Percentiles rank a stretch among this genome's conserved stretches.
These are phyloP conservation scores for Galendromus occidentalis DNA, from an alignment of 1,140 invertebrate genomes.

Conservation along the genomic window DNA sequence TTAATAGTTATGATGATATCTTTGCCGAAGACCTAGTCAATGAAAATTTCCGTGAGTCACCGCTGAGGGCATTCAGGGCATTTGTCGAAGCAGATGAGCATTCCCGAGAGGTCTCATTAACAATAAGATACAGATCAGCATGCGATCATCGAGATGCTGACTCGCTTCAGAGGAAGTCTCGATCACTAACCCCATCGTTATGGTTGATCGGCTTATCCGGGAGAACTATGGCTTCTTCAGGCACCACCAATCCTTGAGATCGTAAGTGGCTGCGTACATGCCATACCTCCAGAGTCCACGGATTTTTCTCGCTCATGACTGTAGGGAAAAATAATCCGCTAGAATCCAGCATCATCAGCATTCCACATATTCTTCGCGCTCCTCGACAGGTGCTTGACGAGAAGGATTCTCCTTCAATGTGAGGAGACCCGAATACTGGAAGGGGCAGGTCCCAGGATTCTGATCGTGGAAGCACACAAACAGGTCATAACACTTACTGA, in stretches of 20 bases:
- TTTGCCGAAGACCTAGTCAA: neutral
- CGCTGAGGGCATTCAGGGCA: neutral
- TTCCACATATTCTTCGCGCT: too few species aligned
- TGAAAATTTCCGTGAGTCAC: neutral
- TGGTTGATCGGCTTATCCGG: neutral
- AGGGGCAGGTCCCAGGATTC: too few species aligned
- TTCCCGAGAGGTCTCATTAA: neutral
- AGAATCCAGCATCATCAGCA: too few species aligned
- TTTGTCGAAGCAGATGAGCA: neutral
- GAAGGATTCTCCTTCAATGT: too few species aligned
- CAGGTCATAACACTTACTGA: too few species aligned
- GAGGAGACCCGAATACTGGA: too few species aligned
- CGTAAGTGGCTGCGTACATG: neutral
- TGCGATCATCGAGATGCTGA: neutral
- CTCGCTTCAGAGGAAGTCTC: neutral
- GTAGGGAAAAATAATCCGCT: neutral
- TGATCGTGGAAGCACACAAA: too few species aligned
- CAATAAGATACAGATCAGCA: neutral
- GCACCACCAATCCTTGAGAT: neutral
- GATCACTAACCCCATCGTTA: too few species aligned
- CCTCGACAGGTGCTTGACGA: too few species aligned
- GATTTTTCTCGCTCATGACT: neutral
- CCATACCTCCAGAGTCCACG: neutral
- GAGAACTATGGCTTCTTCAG: neutral
- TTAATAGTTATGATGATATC: neutral